Evolutionary conservation across 2,797 vertebrate species (phyloP), one percentile per base, ranked within the genome.

Genomic region (Crocodylus rhombifer): DNA sequence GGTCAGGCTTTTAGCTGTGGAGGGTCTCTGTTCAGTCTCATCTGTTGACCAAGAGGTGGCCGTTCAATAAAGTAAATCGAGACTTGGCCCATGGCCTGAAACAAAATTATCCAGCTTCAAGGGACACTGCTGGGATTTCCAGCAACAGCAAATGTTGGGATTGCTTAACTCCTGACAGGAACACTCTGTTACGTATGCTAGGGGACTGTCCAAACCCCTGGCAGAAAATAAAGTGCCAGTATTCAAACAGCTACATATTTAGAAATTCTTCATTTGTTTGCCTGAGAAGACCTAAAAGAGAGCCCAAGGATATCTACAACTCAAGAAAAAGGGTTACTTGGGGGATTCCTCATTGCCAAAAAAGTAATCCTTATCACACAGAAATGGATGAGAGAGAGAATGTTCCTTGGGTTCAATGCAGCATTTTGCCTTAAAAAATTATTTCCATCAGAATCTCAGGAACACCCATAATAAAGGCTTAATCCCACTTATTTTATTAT

Each of bases 201-300:
- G 65, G 87, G 82, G 95, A 84, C 86, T 92, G 57, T 25, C 84
- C 82, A 94, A 93, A 94, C 95, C 95, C 90, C 92, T 62, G 74
- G 90, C 60, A 96, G 81, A 96, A 96, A 95, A 96, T 95, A 94
- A 95, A 97, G 61, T 69, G 57, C 71, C 82, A 89, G 65, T 67
- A 80, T 73, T 74, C 95, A 95, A 96, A 80, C 57, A 93, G 94
- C 60, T 86, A 74, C 89, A 91, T 36, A 77, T 88, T 80, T 94
- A 17, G 62, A 85, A 89, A 83, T 85, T 88, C 78, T 64, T 76
- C 23, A 21, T 74, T 28, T 93, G 73, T 91, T 89, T 90, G 57
- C 82, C 94, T 90, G 92, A 89, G 82, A 90, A 92, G 86, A 77
- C 89, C 77, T 69, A 90, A 93, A 57, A 28, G 9, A 84, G 75